Evolutionary conservation across 2,888 invertebrate species (phyloP).

Genomic region (Heliconius hortense): DNA sequence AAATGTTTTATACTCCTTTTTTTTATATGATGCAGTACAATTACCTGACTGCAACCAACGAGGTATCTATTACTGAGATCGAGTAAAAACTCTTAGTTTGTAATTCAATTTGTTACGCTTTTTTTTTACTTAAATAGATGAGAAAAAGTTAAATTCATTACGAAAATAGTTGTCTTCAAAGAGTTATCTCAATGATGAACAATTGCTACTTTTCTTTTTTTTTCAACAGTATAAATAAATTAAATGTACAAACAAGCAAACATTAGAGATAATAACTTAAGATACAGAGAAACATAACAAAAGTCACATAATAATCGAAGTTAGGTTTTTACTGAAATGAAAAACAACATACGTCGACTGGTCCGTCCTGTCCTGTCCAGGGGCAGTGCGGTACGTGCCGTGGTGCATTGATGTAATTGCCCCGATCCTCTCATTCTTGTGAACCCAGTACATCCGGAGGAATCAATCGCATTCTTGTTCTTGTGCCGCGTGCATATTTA

Average conservation of each 20-base stretch:
- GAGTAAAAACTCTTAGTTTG: conserved; percentile 31
- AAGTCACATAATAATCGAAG: conserved; percentile 1
- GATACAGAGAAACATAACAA: conserved; percentile 4
- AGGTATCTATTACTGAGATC: conserved; percentile 29
- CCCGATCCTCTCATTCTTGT: conserved; percentile 51
- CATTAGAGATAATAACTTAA: neutral
- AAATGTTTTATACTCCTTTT: conserved; percentile 39
- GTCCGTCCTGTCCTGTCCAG: conserved; percentile 61
- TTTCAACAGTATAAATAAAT: neutral
- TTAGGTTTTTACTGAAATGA: conserved; percentile 37
- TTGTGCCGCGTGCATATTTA: conserved; percentile 42
- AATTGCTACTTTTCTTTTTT: neutral
- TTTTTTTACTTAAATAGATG: conserved; percentile 22
- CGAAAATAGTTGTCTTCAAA: neutral
- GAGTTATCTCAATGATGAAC: neutral
- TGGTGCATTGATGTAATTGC: conserved; percentile 73
- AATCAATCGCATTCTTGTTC: conserved; percentile 51
- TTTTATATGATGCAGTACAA: conserved; percentile 39
- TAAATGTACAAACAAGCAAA: neutral
- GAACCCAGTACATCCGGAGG: conserved; percentile 46
- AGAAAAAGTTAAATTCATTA: conserved; percentile 14
- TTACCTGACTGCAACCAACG: conserved; percentile 25
- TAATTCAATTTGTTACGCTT: conserved; percentile 38
- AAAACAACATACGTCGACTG: conserved; percentile 69
- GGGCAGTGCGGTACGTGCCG: conserved; percentile 60